Evolutionary conservation across 2,797 vertebrate species (phyloP), one percentile per base, ranked within the genome.

Genomic region (Neosalanx taihuensis): DNA sequence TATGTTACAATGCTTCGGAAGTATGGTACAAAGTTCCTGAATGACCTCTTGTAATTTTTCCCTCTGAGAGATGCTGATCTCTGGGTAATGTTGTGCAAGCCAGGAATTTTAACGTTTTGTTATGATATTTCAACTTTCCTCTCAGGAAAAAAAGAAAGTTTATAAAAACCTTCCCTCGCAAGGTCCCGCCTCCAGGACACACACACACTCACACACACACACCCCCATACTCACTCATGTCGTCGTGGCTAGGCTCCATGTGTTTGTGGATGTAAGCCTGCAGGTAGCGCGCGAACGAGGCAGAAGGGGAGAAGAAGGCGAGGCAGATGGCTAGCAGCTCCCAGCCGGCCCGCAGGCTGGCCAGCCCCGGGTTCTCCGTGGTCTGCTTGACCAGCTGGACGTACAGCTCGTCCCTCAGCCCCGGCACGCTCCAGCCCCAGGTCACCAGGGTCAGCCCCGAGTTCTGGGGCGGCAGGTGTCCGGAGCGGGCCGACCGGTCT

Each of bases 251-350:
- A 57, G 86, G 84, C 70, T 93, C 91, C 10, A 94, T 89, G 81
- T 94, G 93, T 64, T 89, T 88, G 80, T 94, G 93, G 79, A 94
- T 94, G 81, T 94, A 94, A 17, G 93, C 93, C 83, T 94, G 93
- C 80, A 94, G 79, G 13, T 94, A 94, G 6, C 90, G 90, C 71
- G 92, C 90, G 82, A 94, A 94, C 71, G 93, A 94, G 64, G 93
- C 91, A 0, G 93, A 94, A 0, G 93, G 93, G 0, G 93, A 92
- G 78, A 94, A 94, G 85, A 94, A 93, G 30, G 92, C 92, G 77
- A 94, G 79, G 46, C 93, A 92, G 80, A 94, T 92, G 70, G 93
- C 92, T 89, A 94, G 92, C 51, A 94, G 87, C 83, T 94, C 93
- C 93, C 93, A 94, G 76, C 93, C 93, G 58, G 88, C 84, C 0